These are phyloP conservation scores for Aphelinus atriplicis DNA, from an alignment of 1,140 invertebrate species.

Conservation along the genomic window DNA sequence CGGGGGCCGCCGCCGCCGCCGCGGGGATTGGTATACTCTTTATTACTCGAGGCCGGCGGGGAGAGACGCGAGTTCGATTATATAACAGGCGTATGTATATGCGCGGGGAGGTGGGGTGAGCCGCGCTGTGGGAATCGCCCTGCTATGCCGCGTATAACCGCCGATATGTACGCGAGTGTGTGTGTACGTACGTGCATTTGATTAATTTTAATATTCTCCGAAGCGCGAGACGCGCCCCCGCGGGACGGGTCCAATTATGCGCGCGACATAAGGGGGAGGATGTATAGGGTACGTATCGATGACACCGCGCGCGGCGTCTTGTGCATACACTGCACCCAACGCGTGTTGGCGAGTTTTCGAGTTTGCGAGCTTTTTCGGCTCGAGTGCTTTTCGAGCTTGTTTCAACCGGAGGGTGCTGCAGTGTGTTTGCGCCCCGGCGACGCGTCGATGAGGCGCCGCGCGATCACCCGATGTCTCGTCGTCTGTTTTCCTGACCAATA, in stretches of 20 bases:
- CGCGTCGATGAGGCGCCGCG: too few species aligned
- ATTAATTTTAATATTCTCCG: conserved; percentile 37
- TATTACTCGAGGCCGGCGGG: conserved; percentile 13
- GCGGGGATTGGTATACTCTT: conserved; percentile 34
- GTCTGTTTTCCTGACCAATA: too few species aligned
- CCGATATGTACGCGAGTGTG: neutral
- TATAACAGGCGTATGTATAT: neutral
- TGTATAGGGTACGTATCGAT: neutral
- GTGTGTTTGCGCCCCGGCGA: too few species aligned
- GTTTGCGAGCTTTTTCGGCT: too few species aligned
- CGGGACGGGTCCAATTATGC: conserved; percentile 24
- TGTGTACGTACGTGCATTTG: conserved; percentile 21
- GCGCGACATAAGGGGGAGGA: too few species aligned
- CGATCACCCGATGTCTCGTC: too few species aligned
- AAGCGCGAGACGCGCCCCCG: neutral
- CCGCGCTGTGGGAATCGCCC: conserved; percentile 28
- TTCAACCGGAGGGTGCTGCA: too few species aligned
- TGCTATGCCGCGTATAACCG: neutral
- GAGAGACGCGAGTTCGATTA: conserved; percentile 28
- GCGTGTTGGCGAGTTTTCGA: too few species aligned
- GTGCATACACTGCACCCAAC: too few species aligned
- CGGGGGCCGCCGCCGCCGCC: conserved; percentile 6
- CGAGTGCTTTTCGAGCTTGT: too few species aligned
- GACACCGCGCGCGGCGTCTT: neutral
- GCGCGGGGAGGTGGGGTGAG: neutral